Evolutionary conservation across 2,113 vertebrate species (phyloP), one percentile per base, ranked within the genome.

Genomic region (Cebus imitator): DNA sequence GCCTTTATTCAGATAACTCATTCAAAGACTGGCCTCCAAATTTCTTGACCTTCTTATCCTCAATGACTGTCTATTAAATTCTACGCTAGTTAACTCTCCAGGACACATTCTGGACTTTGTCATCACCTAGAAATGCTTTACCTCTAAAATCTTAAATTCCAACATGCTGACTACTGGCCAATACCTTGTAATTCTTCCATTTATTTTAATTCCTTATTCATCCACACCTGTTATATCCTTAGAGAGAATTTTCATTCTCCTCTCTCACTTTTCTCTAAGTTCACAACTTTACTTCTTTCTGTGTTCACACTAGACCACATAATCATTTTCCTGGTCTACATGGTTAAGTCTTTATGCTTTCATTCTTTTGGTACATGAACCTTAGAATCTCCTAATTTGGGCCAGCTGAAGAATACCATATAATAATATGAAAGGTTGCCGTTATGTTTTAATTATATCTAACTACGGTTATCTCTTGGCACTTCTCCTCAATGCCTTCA

Each of bases 101-200:
- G n/a, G 23, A 43, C 14, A 68, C 40, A 80, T 48, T n/a, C 52
- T 50, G 40, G 55, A 75, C n/a, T 81, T 87, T 37, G 11, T 45
- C 68, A 92, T 73, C 20, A 73, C 83, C 64, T 81, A 48, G 75
- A 91, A 87, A 72, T 68, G 55, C 23, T 83, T 68, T 35, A 37
- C 37, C 37, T 95, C 37, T 83, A 96, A 84, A 84, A 83, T 27
- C 40, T 96, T 32, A 68, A 58, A 58, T 83, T 93, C 37, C 92
- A 66, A 76, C 30, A 52, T 75, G 37, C 5, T 35, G 70, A 58
- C 16, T 64, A 80, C 27, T 73, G 52, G 40, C 25, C 37, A 82
- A 57, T 73, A 87, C 21, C 68, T 82, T 18, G 3, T 27, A 76
- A 27, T 83, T 83, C 78, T 57, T 52, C 7, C 14, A 17, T 8